Percentiles rank a stretch among this genome's conserved stretches.
These are phyloP conservation scores for Gymnoscelis rufifasciata DNA, from an alignment of 2,888 invertebrate species.

Conservation along the genomic window DNA sequence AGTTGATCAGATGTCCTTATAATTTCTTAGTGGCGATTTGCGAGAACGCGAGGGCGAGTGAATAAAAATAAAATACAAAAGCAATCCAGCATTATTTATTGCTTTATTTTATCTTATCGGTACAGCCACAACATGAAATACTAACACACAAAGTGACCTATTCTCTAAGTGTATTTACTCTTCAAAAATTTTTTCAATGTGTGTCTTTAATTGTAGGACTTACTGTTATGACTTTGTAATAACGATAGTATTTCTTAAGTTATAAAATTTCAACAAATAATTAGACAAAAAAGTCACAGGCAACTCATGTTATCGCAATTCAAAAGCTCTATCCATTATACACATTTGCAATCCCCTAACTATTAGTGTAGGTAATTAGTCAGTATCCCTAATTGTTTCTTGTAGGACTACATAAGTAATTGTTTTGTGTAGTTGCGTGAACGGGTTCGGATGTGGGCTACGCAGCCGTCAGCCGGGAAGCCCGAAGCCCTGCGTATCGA, in stretches of 20 bases:
- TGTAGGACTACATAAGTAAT: constrained; percentile 38
- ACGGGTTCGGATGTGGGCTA: constrained; percentile 40
- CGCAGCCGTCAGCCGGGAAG: constrained; percentile 44
- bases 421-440: constrained; percentile 46
- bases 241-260: neutral
- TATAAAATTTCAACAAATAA: no score
- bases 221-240: neutral
- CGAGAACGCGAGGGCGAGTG: no score
- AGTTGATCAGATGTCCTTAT: no score
- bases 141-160: neutral
- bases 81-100: no score
- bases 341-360: constrained; percentile 6
- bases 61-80: no score
- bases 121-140: neutral
- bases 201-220: neutral
- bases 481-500: constrained; percentile 72
- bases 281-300: neutral
- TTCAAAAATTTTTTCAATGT: neutral
- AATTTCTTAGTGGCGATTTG: no score
- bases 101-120: no score
- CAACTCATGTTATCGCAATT: neutral
- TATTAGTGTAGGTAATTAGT: constrained; percentile 14
- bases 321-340: constrained; percentile 6
- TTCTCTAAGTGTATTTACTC: neutral
- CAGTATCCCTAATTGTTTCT: constrained; percentile 35